These are phyloP conservation scores for Pemphigus obesinymphae DNA, from an alignment of 1,140 invertebrate genomes.

Conservation along the genomic window DNA sequence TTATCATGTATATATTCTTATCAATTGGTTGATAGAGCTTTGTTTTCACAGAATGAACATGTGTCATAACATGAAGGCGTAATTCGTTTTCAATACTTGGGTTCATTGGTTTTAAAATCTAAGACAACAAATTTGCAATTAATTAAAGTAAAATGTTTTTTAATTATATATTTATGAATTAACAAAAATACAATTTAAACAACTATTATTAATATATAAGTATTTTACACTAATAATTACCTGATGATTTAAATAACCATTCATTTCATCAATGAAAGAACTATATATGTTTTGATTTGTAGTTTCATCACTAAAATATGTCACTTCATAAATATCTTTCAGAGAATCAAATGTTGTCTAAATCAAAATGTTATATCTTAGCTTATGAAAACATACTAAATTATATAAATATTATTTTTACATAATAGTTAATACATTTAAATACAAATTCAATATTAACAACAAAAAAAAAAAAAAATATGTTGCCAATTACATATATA, in stretches of 20 bases:
- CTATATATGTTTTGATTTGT: slow-evolving; percentile 17
- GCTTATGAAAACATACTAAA: no score
- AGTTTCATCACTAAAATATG: slow-evolving; percentile 10
- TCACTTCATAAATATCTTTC: slow-evolving; percentile 23
- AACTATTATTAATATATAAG: no score
- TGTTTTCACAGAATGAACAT: not conserved
- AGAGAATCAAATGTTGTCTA: not conserved
- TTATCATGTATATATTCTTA: slow-evolving; percentile 51
- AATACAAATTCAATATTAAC: no score
- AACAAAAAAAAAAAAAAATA: no score
- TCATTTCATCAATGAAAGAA: slow-evolving; percentile 15
- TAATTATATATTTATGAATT: no score
- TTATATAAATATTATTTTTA: no score
- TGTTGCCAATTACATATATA: no score
- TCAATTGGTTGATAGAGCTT: not conserved
- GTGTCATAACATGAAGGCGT: slow-evolving; percentile 17
- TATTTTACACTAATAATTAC: not conserved
- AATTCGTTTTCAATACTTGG: slow-evolving; percentile 29
- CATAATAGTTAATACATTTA: no score
- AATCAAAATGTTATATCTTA: no score
- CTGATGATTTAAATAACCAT: slow-evolving; percentile 6
- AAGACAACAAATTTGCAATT: not conserved
- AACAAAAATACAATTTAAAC: no score
- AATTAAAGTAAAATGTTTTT: not conserved
- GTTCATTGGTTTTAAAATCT: slow-evolving; percentile 25